Evolutionary conservation across 2,113 vertebrate species (phyloP).

Genomic region (Scomber japonicus): DNA sequence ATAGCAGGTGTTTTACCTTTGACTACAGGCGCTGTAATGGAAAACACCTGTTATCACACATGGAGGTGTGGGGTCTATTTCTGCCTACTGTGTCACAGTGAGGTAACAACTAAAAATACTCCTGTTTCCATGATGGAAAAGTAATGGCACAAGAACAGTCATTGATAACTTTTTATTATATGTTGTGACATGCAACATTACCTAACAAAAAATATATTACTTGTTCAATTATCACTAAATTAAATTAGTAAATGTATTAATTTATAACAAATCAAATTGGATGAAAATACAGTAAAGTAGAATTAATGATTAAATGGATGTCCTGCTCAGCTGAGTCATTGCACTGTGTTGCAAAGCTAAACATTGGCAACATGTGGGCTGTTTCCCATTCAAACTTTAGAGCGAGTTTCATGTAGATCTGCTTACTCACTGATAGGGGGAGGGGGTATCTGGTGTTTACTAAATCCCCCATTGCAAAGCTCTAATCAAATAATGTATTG

Average conservation of each 20-base stretch:
- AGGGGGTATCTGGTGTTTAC: background rate
- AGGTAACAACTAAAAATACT: background rate
- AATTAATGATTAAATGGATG: background rate
- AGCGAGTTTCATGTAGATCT: background rate
- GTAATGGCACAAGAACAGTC: background rate
- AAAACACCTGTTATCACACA: constrained; percentile 32
- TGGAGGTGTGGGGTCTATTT: background rate
- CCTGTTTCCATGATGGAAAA: background rate
- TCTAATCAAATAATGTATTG: background rate
- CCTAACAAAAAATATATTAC: background rate
- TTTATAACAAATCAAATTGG: too few species aligned
- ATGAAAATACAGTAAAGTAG: too few species aligned
- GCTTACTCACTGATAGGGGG: background rate
- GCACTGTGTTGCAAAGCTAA: background rate
- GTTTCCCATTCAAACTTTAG: background rate
- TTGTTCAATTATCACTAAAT: too few species aligned
- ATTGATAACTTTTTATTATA: background rate
- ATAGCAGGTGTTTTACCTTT: constrained; percentile 33
- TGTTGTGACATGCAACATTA: background rate
- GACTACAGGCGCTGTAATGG: constrained; percentile 13
- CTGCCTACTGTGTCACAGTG: background rate
- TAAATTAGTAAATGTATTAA: too few species aligned
- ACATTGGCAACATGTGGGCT: background rate
- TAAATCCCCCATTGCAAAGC: background rate
- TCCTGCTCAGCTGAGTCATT: background rate